Conservation (phyloP, 2,888 invertebrate genomes). For the Adineta ricciae region DNA sequence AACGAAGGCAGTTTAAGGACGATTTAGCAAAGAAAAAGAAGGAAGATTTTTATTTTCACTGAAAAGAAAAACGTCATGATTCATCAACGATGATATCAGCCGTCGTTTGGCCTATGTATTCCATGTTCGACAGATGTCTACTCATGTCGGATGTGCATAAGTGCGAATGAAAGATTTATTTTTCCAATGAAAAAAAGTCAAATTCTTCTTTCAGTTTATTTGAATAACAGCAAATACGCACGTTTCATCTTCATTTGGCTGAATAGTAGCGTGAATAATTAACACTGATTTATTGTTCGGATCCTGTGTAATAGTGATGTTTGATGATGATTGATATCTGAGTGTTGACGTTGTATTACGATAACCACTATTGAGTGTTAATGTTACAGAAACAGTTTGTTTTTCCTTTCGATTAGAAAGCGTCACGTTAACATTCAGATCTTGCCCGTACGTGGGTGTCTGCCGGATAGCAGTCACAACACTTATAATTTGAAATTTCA, state of each 20-base stretch:
- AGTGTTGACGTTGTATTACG: neutral
- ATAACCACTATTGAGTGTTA: neutral
- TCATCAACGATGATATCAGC: neutral
- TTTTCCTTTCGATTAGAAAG: neutral
- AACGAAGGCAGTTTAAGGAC: neutral
- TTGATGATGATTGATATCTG: neutral
- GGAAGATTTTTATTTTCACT: too few species aligned
- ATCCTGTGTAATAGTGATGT: neutral
- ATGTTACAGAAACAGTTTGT: neutral
- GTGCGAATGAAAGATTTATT: neutral
- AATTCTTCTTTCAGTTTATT: neutral
- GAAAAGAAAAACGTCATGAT: neutral
- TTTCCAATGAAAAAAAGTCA: neutral
- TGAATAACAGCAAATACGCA: neutral
- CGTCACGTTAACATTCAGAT: neutral
- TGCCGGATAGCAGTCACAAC: neutral
- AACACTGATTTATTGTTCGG: neutral
- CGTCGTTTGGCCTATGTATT: neutral
- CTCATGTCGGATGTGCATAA: neutral
- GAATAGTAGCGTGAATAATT: neutral
- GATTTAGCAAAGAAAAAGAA: neutral
- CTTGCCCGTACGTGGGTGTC: neutral
- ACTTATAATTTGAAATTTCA: neutral
- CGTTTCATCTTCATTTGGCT: neutral
- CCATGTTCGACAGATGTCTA: neutral